Evolutionary conservation across 2,797 vertebrate species (phyloP).

Genomic region (Nyctalus aviator): DNA sequence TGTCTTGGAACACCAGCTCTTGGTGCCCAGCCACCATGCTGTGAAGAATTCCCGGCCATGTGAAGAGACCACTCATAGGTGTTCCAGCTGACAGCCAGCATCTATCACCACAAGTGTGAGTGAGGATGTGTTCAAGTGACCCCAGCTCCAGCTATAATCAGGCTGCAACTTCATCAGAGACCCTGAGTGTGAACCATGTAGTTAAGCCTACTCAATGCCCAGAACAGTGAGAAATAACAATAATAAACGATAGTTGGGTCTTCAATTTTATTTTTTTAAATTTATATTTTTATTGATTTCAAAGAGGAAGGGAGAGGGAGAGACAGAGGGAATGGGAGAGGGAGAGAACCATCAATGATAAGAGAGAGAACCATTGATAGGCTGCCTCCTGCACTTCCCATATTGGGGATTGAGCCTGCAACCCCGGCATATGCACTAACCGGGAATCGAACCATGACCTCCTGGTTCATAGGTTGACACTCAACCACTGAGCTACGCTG

Average conservation of each 20-base stretch:
- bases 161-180: background rate
- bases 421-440: too few relatives aligned
- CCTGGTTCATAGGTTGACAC: too few relatives aligned
- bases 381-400: too few relatives aligned
- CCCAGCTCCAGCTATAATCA: background rate
- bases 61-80: background rate
- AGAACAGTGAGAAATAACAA: background rate
- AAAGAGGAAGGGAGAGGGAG: background rate
- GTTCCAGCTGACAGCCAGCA: background rate
- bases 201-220: background rate
- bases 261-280: background rate
- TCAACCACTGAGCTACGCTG: too few relatives aligned
- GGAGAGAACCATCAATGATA: background rate
- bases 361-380: too few relatives aligned
- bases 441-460: too few relatives aligned
- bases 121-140: background rate
- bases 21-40: background rate
- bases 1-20: background rate
- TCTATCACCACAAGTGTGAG: background rate
- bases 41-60: background rate
- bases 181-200: background rate
- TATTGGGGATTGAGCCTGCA: too few relatives aligned
- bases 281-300: too few relatives aligned
- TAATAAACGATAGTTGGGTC: background rate
- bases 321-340: background rate